Evolutionary conservation across 2,113 vertebrate genomes (phyloP).

Genomic region (Anas platyrhynchos): DNA sequence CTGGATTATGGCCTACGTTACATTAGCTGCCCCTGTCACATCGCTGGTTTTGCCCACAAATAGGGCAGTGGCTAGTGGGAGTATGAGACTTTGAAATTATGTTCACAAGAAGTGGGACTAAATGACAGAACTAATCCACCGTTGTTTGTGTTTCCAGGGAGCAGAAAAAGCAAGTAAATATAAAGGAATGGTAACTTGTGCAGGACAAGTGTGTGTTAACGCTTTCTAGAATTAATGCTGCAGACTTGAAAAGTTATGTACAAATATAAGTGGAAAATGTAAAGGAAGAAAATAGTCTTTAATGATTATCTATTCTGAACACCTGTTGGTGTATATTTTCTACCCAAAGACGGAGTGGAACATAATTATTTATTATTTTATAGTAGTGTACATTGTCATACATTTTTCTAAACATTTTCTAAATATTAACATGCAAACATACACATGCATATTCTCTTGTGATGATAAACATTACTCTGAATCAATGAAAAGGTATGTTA

Average conservation of each 20-base stretch:
- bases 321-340: background rate
- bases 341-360: background rate
- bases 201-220: background rate
- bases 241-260: background rate
- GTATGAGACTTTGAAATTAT: background rate
- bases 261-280: background rate
- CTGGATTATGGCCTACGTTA: background rate
- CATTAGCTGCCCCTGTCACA: background rate
- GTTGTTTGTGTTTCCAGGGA: background rate
- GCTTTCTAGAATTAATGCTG: background rate
- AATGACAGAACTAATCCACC: background rate
- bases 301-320: background rate
- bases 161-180: background rate
- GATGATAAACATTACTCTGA: background rate
- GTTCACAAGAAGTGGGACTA: background rate
- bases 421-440: background rate
- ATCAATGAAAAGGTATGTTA: background rate
- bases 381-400: background rate
- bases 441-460: background rate
- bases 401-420: background rate
- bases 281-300: background rate
- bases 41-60: background rate
- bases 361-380: background rate
- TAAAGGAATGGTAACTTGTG: background rate
- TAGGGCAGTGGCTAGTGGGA: background rate